Conservation (phyloP, 2,797 vertebrate genomes). For the Melopsittacus undulatus region DNA sequence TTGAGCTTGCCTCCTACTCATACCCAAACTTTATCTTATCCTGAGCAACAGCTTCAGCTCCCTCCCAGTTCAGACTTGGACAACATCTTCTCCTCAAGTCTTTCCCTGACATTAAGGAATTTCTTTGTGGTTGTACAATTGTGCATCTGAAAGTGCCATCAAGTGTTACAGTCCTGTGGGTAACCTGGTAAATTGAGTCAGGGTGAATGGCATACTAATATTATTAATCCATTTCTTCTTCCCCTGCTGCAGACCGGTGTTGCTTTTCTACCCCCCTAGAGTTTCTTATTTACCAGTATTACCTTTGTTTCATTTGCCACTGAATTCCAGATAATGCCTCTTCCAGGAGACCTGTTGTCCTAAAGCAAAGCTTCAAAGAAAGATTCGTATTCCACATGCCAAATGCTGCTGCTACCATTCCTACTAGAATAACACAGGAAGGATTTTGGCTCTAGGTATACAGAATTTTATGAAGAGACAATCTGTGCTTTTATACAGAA, state of each 20-base stretch:
- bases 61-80: background rate
- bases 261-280: background rate
- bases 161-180: background rate
- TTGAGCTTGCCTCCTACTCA: background rate
- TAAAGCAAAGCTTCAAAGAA: background rate
- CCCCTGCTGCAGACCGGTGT: background rate
- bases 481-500: background rate
- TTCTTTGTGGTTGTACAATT: background rate
- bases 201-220: background rate
- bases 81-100: background rate
- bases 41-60: background rate
- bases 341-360: background rate
- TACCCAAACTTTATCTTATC: constrained; percentile 3
- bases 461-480: background rate
- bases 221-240: background rate
- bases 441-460: background rate
- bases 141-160: background rate
- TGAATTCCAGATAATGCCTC: background rate
- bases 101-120: background rate
- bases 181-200: background rate
- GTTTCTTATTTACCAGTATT: background rate
- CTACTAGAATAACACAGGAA: background rate
- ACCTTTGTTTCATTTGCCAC: background rate
- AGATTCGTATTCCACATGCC: background rate
- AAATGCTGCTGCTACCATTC: background rate